Evolutionary conservation across 2,888 invertebrate species (phyloP), one percentile per base, ranked within the genome.

Genomic region (Horisme vitalbata): DNA sequence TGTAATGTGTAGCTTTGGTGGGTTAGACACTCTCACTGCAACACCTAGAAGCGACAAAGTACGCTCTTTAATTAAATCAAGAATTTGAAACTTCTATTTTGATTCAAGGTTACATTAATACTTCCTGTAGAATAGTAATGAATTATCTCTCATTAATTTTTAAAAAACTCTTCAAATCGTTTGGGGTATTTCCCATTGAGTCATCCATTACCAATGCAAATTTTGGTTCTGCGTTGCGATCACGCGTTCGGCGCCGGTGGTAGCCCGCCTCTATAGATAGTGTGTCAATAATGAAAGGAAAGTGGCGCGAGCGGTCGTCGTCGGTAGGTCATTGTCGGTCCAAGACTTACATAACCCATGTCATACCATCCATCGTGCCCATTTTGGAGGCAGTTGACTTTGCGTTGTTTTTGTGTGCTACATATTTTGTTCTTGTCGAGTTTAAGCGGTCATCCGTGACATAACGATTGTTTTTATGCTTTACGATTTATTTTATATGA

Each of bases 251-350:
- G 65, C 68, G 73, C 73, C 75, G 71, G 68, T 50, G 68, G 69
- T 72, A 71, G 67, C 71, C 72, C 73, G 71, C 71, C 78, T n/a
- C n/a, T n/a, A 74, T 72, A 77, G 79, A 80, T 79, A 76, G 83
- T 85, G 83, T 86, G 88, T 86, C 86, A 85, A 86, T 86, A 86
- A 81, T 80, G 83, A 87, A 86, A 85, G 79, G 86, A 86, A 88
- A 88, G 88, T 87, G 75, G 84, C 79, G 71, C 87, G 75, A 59
- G 64, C 65, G 73, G 62, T 73, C 68, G 67, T 61, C 68, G 66
- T 58, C 73, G 79, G 80, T 87, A 76, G 89, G 89, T 88, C 89
- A 89, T 85, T 88, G 88, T 86, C 89, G 83, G 66, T 65, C 68
- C 63, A 65, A 66, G 59, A 57, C 71, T 87, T 86, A 80, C 85